Percentiles rank a stretch among this genome's conserved stretches.
phyloP scores from a whole-genome alignment of 2,888 invertebrate genomes.

The Pseudoips prasinana region DNA sequence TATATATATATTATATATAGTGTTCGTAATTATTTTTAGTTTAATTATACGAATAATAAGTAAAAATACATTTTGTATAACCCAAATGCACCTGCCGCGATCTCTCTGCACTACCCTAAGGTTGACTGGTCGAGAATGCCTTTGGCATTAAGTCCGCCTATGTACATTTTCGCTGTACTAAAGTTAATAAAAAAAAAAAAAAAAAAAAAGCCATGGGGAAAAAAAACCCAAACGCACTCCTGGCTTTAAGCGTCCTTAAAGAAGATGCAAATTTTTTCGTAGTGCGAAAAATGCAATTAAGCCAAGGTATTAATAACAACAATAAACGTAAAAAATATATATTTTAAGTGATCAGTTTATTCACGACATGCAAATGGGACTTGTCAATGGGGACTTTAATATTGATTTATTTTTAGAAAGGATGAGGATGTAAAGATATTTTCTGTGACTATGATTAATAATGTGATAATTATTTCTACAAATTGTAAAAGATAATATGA shows the following conservation, averaged over 20 bases:
- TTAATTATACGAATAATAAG: no score
- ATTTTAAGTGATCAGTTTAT: not conserved
- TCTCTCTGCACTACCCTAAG: no score
- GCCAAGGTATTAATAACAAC: not conserved
- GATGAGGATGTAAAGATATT: slow-evolving; percentile 1
- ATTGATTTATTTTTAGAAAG: slow-evolving; percentile 1
- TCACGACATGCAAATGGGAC: not conserved
- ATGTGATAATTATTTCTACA: no score
- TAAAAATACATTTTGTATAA: no score
- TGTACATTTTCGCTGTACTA: no score
- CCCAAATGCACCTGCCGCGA: no score
- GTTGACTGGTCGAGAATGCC: no score
- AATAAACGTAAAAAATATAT: slow-evolving; percentile 1
- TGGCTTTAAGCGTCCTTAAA: not conserved
- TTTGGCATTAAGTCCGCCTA: no score
- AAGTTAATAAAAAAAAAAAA: no score
- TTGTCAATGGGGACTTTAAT: not conserved
- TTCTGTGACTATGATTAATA: not conserved
- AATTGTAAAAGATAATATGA: not conserved
- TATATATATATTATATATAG: no score
- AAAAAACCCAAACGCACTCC: slow-evolving; percentile 1
- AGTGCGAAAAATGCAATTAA: not conserved
- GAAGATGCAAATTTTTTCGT: not conserved
- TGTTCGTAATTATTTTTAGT: no score
- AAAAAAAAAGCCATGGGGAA: not conserved